Evolutionary conservation across 2,797 vertebrate species (phyloP), one percentile per base, ranked within the genome.

Genomic region (Rhinella marina): DNA sequence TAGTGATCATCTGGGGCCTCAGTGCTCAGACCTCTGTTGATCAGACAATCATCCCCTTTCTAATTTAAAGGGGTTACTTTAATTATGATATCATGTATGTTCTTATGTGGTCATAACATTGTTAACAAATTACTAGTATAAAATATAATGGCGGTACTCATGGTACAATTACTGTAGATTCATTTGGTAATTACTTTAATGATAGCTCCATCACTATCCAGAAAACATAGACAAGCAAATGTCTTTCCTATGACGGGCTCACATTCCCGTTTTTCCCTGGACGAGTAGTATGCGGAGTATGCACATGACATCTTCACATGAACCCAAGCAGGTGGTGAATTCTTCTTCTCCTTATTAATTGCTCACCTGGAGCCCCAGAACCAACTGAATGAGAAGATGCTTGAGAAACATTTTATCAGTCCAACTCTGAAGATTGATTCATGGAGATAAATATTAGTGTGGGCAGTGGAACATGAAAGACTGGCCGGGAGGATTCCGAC

Each of bases 341-440:
- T 77, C 13, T 48, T 32, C 68, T 41, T 56, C 29, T 72, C 9
- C 23, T 76, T 85, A 85, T 85, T 77, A 85, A 85, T 85, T 50
- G 57, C 11, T n/a, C 84, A 85, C 73, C 84, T 83, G 64, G 50
- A 72, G 48, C 13, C 32, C 21, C 23, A 54, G 73, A 76, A 59
- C 27, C 56, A 80, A 27, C 61, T 10, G 19, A 61, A 57, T 76
- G 23, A 77, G 29, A 52, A 77, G 72, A 59, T 10, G 11, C 81
- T 48, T 50, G n/a, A 14, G 23, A 25, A 62, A 54, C 27, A 62
- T 23, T 66, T 77, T 77, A 64, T 81, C 80, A 50, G 80, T 64
- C 17, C 76, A 27, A 61, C 72, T 91, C 91, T 92, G 92, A 50
- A 86, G 61, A 77, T 66, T 84, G 84, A 85, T 85, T 85, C 75